Conservation (phyloP, 23 tunicate genomes). For the Trididemnum nubilum region DNA sequence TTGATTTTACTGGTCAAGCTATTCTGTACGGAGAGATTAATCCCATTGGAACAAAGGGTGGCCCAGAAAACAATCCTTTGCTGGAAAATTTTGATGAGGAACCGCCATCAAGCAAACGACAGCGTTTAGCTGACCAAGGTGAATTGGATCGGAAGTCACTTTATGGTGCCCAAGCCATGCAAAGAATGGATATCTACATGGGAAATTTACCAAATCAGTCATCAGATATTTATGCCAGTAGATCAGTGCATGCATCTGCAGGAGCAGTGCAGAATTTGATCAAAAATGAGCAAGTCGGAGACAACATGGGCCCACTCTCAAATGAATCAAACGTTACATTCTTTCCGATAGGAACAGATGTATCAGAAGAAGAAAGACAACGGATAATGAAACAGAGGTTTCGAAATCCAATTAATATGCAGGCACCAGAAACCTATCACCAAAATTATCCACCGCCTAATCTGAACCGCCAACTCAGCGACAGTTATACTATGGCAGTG, state of each 20-base stretch:
- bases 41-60: slow-evolving; percentile 80
- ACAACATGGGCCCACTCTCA: slow-evolving; percentile 21
- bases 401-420: slow-evolving; percentile 19
- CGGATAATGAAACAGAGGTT: neutral
- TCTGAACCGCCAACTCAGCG: neutral
- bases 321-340: slow-evolving; percentile 33
- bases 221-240: slow-evolving; percentile 17
- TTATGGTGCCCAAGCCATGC: slow-evolving; percentile 81
- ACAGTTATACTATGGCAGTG: neutral
- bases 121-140: neutral
- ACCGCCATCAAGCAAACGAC: slow-evolving; percentile 27
- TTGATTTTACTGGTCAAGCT: slow-evolving; percentile 98
- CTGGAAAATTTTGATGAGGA: slow-evolving; percentile 1
- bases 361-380: neutral
- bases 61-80: slow-evolving; percentile 46
- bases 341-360: slow-evolving; percentile 46
- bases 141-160: slow-evolving; percentile 65
- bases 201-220: slow-evolving; percentile 65
- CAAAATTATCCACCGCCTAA: neutral
- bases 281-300: slow-evolving; percentile 9
- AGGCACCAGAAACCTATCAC: neutral
- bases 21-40: slow-evolving; percentile 78
- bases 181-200: slow-evolving; percentile 68
- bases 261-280: slow-evolving; percentile 14
- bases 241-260: slow-evolving; percentile 21